Base-by-base conservation (phyloP, 2,888 invertebrate genomes). In the Cataglyphis rosenhaueri region DNA sequence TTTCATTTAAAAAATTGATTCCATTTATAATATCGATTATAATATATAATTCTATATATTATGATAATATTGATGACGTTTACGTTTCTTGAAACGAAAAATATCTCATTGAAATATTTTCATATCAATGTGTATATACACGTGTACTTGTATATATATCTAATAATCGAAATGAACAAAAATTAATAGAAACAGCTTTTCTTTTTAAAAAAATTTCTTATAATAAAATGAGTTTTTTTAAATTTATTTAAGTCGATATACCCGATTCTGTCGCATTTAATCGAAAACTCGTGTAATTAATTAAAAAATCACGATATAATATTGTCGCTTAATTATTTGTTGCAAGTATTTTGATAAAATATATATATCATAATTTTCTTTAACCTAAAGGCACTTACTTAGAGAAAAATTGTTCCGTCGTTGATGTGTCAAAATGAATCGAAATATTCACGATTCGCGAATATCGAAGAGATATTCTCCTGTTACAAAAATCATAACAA, bases 301-400 rank as follows among this genome's bases (percentile, higher is more conserved):
- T 32, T 52, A 9, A 32, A 70, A 70, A 35, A 70, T 32, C 15
- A 8, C 4, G 12, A 70, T 32, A 21, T 6, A 25, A 25, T 25
- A 25, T 25, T 9, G 3, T 25, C 21, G 32, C 4, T 52, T 29
- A 25, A 48, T 68, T 25, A 4, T 52, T 21, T 21, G 9, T 35
- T 35, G 8, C 52, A 0, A 52, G 21, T 55, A 18, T 71, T 41
- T 15, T 25, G 15, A 62, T 25, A n/a, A 8, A 61, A 9, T 18
- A 10, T n/a, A n/a, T 5, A 8, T n/a, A 66, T 29, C 12, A 48
- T 41, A 35, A 25, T 59, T 41, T n/a, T 21, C 15, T 38, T 64
- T 74, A 62, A 62, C n/a, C n/a, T 62, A n/a, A 15, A 59, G n/a
- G 3, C 55, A 71, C 74, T 74, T 62, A 74, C 74, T n/a, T n/a